Evolutionary conservation across 2,797 vertebrate species (phyloP).

Genomic region (Rhinella marina): DNA sequence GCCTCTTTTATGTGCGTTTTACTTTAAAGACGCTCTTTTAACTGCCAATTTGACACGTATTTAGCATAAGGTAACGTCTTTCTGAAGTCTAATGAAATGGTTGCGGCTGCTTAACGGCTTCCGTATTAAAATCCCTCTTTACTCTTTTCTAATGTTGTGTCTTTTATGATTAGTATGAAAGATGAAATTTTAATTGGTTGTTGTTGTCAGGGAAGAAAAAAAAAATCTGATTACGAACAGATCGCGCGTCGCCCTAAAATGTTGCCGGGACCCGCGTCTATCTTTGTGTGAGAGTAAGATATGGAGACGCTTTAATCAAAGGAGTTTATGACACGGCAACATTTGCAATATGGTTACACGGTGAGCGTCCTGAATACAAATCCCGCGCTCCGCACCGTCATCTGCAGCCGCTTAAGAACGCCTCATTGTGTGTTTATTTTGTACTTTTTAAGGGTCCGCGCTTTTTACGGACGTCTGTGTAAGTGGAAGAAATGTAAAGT

Average conservation of each 20-base stretch:
- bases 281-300: slow-evolving; percentile 54
- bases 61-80: slow-evolving; percentile 73
- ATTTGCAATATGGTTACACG: slow-evolving; percentile 31
- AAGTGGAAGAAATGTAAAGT: no score
- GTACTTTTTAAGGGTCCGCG: no score
- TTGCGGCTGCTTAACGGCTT: slow-evolving; percentile 66
- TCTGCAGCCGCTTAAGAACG: background rate
- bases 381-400: background rate
- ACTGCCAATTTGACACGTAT: slow-evolving; percentile 68
- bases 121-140: slow-evolving; percentile 67
- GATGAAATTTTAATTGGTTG: slow-evolving; percentile 69
- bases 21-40: slow-evolving; percentile 69
- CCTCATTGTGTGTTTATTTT: background rate
- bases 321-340: slow-evolving; percentile 54
- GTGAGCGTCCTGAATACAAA: slow-evolving; percentile 29
- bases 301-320: slow-evolving; percentile 54
- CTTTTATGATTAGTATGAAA: slow-evolving; percentile 66
- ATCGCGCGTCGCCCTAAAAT: slow-evolving; percentile 54
- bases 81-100: slow-evolving; percentile 71
- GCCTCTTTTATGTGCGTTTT: slow-evolving; percentile 67
- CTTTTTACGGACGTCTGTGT: no score
- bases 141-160: slow-evolving; percentile 65
- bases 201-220: slow-evolving; percentile 59
- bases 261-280: slow-evolving; percentile 44
- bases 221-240: slow-evolving; percentile 54